Conservation (phyloP, 1,140 invertebrate species). For the Capitella teleta region DNA sequence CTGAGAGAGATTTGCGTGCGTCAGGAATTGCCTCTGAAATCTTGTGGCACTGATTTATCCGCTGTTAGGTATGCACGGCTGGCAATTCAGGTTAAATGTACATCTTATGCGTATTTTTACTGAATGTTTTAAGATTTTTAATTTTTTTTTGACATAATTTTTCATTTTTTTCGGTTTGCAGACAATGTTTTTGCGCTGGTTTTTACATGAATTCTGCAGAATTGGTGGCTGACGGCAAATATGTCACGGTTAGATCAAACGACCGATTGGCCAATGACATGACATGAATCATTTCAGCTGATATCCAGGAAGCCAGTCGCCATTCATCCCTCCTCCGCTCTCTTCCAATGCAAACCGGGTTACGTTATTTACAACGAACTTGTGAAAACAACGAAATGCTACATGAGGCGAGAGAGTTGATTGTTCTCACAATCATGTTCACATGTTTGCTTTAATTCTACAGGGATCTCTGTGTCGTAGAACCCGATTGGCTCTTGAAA, state of each 20-base stretch:
- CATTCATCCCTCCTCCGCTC: slow-evolving; percentile 72
- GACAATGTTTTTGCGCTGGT: slow-evolving; percentile 62
- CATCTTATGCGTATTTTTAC: neutral
- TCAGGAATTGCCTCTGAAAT: slow-evolving; percentile 54
- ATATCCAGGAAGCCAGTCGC: slow-evolving; percentile 54
- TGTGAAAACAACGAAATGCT: slow-evolving; percentile 70
- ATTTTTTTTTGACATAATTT: neutral
- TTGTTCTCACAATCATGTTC: neutral
- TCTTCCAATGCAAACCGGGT: slow-evolving; percentile 61
- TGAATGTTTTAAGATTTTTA: neutral
- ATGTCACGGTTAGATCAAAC: slow-evolving; percentile 53
- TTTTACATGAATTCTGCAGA: slow-evolving; percentile 84
- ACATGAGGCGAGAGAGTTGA: slow-evolving; percentile 50
- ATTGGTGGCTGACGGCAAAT: slow-evolving; percentile 60
- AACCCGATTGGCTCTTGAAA: slow-evolving; percentile 66
- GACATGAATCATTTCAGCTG: slow-evolving; percentile 43
- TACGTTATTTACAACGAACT: slow-evolving; percentile 83
- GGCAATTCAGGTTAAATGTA: neutral
- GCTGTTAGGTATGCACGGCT: slow-evolving; percentile 51
- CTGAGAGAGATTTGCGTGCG: slow-evolving; percentile 63
- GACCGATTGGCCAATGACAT: neutral
- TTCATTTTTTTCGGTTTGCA: slow-evolving; percentile 17
- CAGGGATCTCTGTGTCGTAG: slow-evolving; percentile 50
- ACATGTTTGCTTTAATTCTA: slow-evolving; percentile 8
- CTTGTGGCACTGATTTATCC: slow-evolving; percentile 63